Evolutionary conservation across 2,113 vertebrate species (phyloP).

Genomic region (Hypocryptadius cinnamomeus): DNA sequence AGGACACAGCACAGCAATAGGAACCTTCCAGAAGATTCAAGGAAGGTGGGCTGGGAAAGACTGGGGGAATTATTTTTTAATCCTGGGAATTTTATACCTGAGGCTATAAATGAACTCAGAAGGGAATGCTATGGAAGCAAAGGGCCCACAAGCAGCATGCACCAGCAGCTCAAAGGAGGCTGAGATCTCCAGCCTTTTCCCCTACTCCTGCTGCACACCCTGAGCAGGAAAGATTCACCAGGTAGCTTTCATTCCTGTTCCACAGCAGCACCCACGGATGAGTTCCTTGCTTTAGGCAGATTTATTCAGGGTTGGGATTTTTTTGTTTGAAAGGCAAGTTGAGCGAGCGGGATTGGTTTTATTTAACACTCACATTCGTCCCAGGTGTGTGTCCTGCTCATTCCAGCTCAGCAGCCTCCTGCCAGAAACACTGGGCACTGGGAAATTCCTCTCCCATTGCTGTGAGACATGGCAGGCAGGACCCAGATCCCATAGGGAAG

Average conservation of each 20-base stretch:
- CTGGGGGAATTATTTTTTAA: not conserved
- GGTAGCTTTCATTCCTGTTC: not conserved
- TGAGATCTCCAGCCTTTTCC: not conserved
- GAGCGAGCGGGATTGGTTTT: not conserved
- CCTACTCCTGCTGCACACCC: not conserved
- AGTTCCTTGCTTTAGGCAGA: not conserved
- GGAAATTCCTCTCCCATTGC: not conserved
- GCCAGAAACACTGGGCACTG: not conserved
- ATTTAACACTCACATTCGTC: not conserved
- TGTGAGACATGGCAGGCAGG: fast-evolving
- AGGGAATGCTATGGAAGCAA: not conserved
- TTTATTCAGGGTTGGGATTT: not conserved
- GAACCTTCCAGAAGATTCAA: not conserved
- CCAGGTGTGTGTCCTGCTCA: not conserved
- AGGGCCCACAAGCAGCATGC: not conserved
- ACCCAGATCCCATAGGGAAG: not conserved
- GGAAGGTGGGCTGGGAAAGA: not conserved
- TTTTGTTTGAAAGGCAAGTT: not conserved
- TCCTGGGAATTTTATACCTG: not conserved
- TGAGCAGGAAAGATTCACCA: not conserved
- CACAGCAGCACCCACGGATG: not conserved
- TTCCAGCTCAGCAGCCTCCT: not conserved
- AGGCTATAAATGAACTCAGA: not conserved
- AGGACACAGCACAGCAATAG: not conserved
- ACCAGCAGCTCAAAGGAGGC: not conserved